phyloP scores from a whole-genome alignment of 2,888 invertebrate species.

The Dicyrtoma fusca region DNA sequence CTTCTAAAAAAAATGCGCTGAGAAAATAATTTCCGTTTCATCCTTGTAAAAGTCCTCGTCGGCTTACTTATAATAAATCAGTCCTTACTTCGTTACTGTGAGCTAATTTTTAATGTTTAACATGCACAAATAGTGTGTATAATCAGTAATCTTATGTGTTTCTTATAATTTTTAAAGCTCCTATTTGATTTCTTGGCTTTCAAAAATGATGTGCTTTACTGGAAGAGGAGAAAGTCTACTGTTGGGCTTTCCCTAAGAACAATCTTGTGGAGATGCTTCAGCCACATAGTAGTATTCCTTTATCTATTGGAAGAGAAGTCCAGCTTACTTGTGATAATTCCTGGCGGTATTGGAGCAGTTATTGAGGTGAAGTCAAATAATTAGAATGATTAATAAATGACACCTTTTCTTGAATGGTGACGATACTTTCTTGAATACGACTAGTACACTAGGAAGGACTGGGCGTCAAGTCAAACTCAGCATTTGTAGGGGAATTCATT shows the following conservation, averaged over 20 bases:
- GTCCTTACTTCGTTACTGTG: no score
- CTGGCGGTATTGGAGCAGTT: constrained; percentile 80
- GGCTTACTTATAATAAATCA: no score
- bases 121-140: no score
- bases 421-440: no score
- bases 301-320: constrained; percentile 92
- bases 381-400: not conserved
- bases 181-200: constrained; percentile 96
- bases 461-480: no score
- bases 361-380: constrained; percentile 74
- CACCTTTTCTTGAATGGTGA: not conserved
- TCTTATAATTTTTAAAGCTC: constrained; percentile 75
- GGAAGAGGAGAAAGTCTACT: constrained; percentile 82
- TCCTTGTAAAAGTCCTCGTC: not conserved
- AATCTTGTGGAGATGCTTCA: constrained; percentile 91
- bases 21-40: not conserved
- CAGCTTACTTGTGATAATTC: constrained; percentile 83
- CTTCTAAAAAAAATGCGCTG: not conserved
- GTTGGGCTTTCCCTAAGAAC: constrained; percentile 87
- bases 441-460: no score
- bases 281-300: constrained; percentile 86
- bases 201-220: constrained; percentile 96
- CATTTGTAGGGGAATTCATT: no score
- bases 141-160: no score
- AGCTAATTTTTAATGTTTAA: no score